Base-by-base conservation (phyloP, 2,888 invertebrate species). In the Hemithea aestivaria region DNA sequence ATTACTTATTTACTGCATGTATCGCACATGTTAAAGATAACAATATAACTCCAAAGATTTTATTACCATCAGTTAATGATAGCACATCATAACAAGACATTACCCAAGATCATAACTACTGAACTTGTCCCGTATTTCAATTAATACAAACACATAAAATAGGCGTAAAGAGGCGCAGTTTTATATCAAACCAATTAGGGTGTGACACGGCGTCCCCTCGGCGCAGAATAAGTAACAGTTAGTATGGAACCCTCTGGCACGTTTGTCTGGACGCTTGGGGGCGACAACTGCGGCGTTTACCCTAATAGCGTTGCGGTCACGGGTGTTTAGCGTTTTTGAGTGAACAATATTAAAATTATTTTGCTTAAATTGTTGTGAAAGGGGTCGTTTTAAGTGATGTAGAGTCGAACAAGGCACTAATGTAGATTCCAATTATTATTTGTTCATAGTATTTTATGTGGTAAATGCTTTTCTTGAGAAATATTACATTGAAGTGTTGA, bases 101-200 rank as follows among this genome's bases (percentile, higher is more conserved):
- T 25, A 30, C 26, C 29, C n/a, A 34, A 37, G 35, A 33, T 33
- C 32, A 10, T 36, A 51, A 48, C 65, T 58, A 55, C 56, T 53
- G 63, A 54, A 58, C 60, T 56, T 58, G 41, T 62, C 49, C 53
- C 50, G 58, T 59, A 56, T 65, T 68, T 66, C 69, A 71, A 75
- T 73, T 73, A 73, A 69, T 66, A 53, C 62, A 64, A 70, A 69
- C 68, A 70, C 63, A 67, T 64, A 64, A 70, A 72, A 69, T 62
- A 63, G 69, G 69, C 70, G 66, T 68, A 73, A 77, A 77, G 73
- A 75, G 67, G 61, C 63, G 53, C 66, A 65, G 58, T 75, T 72
- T 73, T 73, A 77, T 78, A 72, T 64, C 66, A 54, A 73, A 73
- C 73, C 80, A 80, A 82, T 81, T 79, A 74, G 75, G 74, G 78